A percentile compares a stretch with the other conserved stretches of the same genome.
Conservation (phyloP, 2,797 vertebrate genomes). For the Chaetophractus vellerosus region DNA sequence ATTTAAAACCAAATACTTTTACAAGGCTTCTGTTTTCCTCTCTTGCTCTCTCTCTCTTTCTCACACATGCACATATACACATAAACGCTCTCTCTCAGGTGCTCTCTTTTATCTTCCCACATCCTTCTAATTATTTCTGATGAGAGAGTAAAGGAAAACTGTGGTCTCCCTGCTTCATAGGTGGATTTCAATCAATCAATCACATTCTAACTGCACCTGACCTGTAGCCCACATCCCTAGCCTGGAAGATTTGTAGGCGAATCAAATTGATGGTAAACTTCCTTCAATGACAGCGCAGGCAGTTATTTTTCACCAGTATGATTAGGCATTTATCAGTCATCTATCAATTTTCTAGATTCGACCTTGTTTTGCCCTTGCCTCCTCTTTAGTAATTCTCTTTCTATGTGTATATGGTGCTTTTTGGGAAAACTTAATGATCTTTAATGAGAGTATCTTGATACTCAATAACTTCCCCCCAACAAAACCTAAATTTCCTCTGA, state of each 20-base stretch:
- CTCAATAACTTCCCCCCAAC: background rate
- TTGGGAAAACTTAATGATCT: background rate
- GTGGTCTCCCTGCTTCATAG: background rate
- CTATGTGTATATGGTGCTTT: background rate
- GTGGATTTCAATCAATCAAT: fast-evolving
- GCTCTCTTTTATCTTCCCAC: background rate
- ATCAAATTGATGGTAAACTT: background rate
- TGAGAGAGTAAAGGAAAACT: background rate
- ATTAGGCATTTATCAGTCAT: background rate
- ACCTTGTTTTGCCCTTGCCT: background rate
- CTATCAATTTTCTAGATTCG: background rate
- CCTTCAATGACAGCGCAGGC: background rate
- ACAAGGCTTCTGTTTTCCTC: background rate
- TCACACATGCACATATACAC: background rate
- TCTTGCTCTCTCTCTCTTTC: background rate
- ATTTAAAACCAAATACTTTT: background rate
- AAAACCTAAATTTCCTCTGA: background rate
- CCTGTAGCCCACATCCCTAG: background rate
- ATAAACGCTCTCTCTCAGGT: background rate
- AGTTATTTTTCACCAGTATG: background rate
- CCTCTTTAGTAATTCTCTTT: background rate
- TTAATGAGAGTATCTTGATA: background rate
- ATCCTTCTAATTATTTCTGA: background rate
- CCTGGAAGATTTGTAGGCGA: background rate
- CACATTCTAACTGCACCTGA: background rate